A percentile compares a stretch with the other conserved stretches of the same genome.
Conservation (phyloP, 2,888 invertebrate genomes). For the Idaea aversata region DNA sequence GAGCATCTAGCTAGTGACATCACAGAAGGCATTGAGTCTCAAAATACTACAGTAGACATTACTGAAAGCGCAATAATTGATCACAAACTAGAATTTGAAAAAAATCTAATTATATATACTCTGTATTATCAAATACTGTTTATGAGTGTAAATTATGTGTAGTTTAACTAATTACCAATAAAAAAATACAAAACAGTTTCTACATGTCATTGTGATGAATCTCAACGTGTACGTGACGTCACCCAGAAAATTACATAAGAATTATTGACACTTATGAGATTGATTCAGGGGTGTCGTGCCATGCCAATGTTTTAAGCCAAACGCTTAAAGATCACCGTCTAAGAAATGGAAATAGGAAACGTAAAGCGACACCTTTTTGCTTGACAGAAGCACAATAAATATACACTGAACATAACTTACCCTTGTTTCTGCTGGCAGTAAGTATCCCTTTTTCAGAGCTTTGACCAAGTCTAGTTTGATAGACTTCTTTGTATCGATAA, state of each 20-base stretch:
- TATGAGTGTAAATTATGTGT: conserved; percentile 40
- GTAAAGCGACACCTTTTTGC: conserved; percentile 76
- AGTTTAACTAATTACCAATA: conserved; percentile 31
- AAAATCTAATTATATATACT: background rate
- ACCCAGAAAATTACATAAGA: conserved; percentile 42
- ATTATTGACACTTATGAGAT: conserved; percentile 55
- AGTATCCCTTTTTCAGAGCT: conserved; percentile 92
- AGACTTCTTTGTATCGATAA: conserved; percentile 78
- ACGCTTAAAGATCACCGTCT: conserved; percentile 69
- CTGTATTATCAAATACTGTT: background rate
- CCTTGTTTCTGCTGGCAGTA: conserved; percentile 95
- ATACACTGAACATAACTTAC: conserved; percentile 83
- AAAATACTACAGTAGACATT: conserved; percentile 21
- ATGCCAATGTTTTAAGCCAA: conserved; percentile 76
- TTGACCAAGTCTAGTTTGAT: conserved; percentile 88
- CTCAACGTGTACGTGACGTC: conserved; percentile 50
- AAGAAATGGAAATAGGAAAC: conserved; percentile 68
- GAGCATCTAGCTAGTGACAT: conserved; percentile 71
- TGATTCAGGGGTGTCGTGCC: conserved; percentile 70
- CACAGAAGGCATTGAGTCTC: conserved; percentile 39
- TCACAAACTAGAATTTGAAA: conserved; percentile 4
- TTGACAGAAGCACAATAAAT: conserved; percentile 66
- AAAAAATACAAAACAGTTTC: conserved; percentile 24
- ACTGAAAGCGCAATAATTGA: conserved; percentile 14
- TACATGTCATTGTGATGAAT: conserved; percentile 33